Base-by-base conservation (phyloP, 2,797 vertebrate genomes). In the Atherinosoma microstoma region DNA sequence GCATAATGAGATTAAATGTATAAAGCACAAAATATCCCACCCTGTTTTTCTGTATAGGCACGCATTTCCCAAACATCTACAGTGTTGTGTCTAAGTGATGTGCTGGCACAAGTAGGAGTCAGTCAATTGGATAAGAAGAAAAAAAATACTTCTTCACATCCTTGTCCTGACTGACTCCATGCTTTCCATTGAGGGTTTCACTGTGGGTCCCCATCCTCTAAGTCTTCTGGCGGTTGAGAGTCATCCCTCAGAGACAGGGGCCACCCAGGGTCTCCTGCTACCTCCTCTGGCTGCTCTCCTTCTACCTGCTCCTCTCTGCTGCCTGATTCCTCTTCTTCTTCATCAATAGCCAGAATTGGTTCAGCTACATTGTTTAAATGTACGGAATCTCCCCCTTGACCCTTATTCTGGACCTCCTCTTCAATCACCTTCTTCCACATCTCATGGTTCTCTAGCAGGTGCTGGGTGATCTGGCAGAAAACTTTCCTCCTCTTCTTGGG, bases 61-160 rank as follows among this genome's bases (percentile, higher is more conserved):
- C 95, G 91, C 94, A 91, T 95, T 95, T 95, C 94, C 89, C 92
- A 93, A 79, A 95, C 94, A 94, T 99, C 98, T 99, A 99, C 98
- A 99, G 98, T 98, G 97, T 97, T 96, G 97, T 99, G 98, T 99
- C 97, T 97, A 97, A 95, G 94, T 96, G 93, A 96, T 97, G 97
- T 98, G 97, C 98, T 98, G 96, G 93, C 92, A 93, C 87, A 92
- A 90, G 92, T 82, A 92, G 85, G 81, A 93, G 87, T 94, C 91
- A 85, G 75, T 87, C 88, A 57, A 89, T 86, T 95, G 89, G 83
- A 87, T 76, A 86, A 82, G 94, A 93, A 92, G n/a, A 80, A 82
- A 90, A 85, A 67, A 91, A 93, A 80, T 64, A 86, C 70, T 82
- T 89, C 68, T 88, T 89, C 72, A 76, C 30, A 72, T 93, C 93